Percentiles rank a stretch among this genome's conserved stretches.
Conservation (phyloP, 2,888 invertebrate species). For the Chalcis sispes region DNA sequence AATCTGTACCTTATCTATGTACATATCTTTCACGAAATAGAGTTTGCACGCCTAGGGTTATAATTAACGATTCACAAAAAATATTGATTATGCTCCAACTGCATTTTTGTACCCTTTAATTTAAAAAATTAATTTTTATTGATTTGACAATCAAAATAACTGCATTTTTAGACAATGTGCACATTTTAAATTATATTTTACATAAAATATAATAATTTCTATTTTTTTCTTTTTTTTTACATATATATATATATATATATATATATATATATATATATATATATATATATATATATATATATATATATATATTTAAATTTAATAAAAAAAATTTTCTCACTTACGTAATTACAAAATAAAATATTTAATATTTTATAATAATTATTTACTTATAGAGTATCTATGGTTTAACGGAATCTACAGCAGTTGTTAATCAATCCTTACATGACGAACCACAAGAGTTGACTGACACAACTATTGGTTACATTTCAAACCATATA, state of each 20-base stretch:
- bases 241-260: too few species aligned
- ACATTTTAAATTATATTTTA: too few species aligned
- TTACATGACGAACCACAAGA: slow-evolving; percentile 75
- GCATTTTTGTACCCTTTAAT: slow-evolving; percentile 7
- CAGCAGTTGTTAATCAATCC: slow-evolving; percentile 78
- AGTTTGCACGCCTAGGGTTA: slow-evolving; percentile 45
- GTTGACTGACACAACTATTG: slow-evolving; percentile 77
- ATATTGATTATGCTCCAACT: slow-evolving; percentile 12
- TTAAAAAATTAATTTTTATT: neutral
- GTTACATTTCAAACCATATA: slow-evolving; percentile 78
- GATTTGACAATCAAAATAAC: neutral
- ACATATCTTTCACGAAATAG: slow-evolving; percentile 62
- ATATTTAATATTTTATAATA: neutral
- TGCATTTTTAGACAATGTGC: too few species aligned
- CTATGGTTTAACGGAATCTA: slow-evolving; percentile 81
- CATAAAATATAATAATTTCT: too few species aligned
- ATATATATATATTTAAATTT: too few species aligned
- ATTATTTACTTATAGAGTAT: slow-evolving; percentile 76
- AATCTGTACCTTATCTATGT: slow-evolving; percentile 66
- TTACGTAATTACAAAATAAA: neutral
- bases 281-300: too few species aligned
- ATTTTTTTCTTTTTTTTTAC: too few species aligned
- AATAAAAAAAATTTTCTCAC: neutral
- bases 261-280: too few species aligned
- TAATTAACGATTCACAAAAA: slow-evolving; percentile 19